These are phyloP conservation scores for Mycalesis mineus DNA, from an alignment of 2,888 invertebrate genomes.

Conservation along the genomic window DNA sequence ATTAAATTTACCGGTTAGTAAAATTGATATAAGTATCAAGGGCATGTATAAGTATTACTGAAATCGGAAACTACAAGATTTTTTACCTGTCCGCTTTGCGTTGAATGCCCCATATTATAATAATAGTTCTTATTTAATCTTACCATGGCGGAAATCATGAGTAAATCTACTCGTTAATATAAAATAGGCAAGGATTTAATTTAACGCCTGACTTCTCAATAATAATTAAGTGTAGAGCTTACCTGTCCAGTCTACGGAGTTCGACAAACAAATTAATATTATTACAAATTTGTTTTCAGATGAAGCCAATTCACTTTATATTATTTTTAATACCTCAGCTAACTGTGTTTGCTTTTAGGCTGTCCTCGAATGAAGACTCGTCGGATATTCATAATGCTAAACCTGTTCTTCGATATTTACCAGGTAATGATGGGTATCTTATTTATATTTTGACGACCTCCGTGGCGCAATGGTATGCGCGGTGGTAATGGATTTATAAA, in stretches of 20 bases:
- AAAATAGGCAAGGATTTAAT: background rate
- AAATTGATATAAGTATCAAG: too few species aligned
- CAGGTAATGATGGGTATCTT: background rate
- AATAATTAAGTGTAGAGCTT: background rate
- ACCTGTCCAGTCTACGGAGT: background rate
- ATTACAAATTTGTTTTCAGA: background rate
- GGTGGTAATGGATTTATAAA: too few species aligned
- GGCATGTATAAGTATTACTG: too few species aligned
- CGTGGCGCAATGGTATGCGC: too few species aligned
- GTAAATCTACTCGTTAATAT: too few species aligned
- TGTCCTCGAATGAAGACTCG: background rate
- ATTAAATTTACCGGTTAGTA: too few species aligned
- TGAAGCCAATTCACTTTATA: background rate
- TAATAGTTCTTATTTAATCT: too few species aligned
- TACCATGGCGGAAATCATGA: too few species aligned
- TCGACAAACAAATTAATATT: background rate
- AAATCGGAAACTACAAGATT: too few species aligned
- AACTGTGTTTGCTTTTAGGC: background rate
- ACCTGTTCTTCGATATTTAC: conserved; percentile 24
- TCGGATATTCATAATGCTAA: background rate
- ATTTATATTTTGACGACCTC: too few species aligned
- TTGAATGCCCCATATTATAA: too few species aligned
- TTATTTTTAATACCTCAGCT: conserved; percentile 4
- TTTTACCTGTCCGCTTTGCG: too few species aligned
- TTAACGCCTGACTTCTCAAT: background rate